A percentile compares a stretch with the other conserved stretches of the same genome.
These are phyloP conservation scores for Poecile montanus DNA, from an alignment of 2,797 vertebrate species.

Conservation along the genomic window DNA sequence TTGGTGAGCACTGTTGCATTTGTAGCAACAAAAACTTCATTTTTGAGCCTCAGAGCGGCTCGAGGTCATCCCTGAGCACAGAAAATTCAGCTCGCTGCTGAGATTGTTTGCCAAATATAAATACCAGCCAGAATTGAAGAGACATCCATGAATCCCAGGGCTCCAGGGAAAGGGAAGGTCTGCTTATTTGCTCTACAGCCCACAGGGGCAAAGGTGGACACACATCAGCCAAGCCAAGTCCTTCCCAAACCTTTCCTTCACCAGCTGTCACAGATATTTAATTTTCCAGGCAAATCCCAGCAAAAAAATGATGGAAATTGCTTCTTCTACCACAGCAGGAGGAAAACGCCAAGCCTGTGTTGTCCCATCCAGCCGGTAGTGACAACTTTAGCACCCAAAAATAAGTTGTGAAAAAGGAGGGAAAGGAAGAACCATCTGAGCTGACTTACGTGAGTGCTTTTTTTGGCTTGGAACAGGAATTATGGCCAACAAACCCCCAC, in stretches of 20 bases:
- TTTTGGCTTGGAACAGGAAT: not conserved
- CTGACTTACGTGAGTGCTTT: not conserved
- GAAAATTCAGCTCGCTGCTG: not conserved
- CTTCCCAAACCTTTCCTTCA: not conserved
- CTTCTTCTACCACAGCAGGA: not conserved
- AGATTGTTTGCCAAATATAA: not conserved
- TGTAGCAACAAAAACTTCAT: not conserved
- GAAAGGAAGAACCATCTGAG: not conserved
- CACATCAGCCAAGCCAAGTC: not conserved
- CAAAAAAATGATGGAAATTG: not conserved
- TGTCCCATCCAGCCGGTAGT: not conserved
- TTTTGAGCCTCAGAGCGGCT: not conserved
- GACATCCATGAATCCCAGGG: not conserved
- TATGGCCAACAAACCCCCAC: not conserved
- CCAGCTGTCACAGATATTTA: rapidly evolving
- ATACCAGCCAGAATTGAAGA: not conserved
- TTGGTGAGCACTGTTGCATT: not conserved
- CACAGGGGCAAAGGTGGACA: not conserved
- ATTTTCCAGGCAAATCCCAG: not conserved
- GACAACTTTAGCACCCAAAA: not conserved
- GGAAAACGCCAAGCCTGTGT: not conserved
- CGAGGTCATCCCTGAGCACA: not conserved
- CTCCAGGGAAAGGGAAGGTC: not conserved
- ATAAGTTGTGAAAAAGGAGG: not conserved
- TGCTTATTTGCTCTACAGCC: not conserved